These are phyloP conservation scores for Holcopasites calliopsidis DNA, from an alignment of 1,140 invertebrate genomes.

Conservation along the genomic window DNA sequence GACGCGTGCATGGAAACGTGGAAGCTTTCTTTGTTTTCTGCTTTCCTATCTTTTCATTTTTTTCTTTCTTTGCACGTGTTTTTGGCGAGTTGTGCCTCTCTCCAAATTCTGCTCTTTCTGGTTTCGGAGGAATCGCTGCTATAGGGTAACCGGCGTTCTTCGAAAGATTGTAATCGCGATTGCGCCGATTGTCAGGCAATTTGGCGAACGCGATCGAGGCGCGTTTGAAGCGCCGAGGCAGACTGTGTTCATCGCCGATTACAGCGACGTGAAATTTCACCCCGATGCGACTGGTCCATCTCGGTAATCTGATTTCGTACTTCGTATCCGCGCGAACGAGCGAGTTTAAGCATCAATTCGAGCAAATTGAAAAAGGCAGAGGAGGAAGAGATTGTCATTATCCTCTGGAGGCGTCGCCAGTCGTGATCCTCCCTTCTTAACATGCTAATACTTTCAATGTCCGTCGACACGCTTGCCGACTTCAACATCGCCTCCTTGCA, in stretches of 20 bases:
- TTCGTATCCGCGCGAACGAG: slow-evolving; percentile 37
- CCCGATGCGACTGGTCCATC: slow-evolving; percentile 34
- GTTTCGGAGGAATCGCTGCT: neutral
- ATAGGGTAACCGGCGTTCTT: neutral
- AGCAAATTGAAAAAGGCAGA: slow-evolving; percentile 16
- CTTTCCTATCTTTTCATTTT: neutral
- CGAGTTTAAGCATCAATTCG: slow-evolving; percentile 47
- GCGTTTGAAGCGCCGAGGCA: neutral
- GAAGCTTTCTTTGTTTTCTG: slow-evolving; percentile 22
- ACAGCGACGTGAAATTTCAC: slow-evolving; percentile 5
- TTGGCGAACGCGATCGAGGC: neutral
- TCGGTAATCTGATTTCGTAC: slow-evolving; percentile 48
- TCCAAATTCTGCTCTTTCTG: neutral
- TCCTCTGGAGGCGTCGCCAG: neutral
- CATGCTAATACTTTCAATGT: slow-evolving; percentile 15
- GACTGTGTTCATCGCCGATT: neutral
- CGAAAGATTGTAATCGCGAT: neutral
- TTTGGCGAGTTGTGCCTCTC: neutral
- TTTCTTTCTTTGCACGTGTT: neutral
- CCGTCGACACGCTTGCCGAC: neutral
- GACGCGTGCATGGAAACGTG: slow-evolving; percentile 11
- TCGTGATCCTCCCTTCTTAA: slow-evolving; percentile 1
- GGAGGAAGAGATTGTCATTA: slow-evolving; percentile 20
- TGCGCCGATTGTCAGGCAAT: no score
- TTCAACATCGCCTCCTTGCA: neutral